Evolutionary conservation across 2,888 invertebrate genomes (phyloP).

Genomic region (Venusia cambrica): DNA sequence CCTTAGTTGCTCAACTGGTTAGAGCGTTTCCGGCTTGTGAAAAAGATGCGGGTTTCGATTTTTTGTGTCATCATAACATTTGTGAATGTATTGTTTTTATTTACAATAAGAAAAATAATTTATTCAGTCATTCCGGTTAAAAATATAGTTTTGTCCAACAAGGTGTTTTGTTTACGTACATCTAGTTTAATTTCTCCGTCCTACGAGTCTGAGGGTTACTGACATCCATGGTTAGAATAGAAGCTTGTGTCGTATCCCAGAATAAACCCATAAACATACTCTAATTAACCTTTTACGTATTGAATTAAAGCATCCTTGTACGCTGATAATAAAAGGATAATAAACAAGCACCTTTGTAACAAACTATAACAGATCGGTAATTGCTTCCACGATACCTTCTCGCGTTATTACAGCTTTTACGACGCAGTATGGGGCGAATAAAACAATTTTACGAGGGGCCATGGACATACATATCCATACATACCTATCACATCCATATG

Average conservation of each 20-base stretch:
- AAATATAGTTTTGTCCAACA: no score
- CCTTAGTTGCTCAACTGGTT: no score
- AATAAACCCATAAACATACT: slow-evolving; percentile 31
- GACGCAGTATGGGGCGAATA: slow-evolving; percentile 81
- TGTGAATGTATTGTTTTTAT: no score
- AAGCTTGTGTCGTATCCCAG: slow-evolving; percentile 13
- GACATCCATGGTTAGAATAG: no score
- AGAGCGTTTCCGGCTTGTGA: no score
- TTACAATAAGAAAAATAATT: no score
- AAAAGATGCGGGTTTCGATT: no score
- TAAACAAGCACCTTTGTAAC: slow-evolving; percentile 80
- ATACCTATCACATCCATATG: slow-evolving; percentile 34
- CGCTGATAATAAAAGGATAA: slow-evolving; percentile 80
- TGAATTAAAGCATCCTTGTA: slow-evolving; percentile 75
- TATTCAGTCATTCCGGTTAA: no score
- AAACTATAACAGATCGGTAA: slow-evolving; percentile 82
- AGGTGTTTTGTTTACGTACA: no score
- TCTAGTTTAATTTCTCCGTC: no score
- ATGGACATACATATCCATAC: slow-evolving; percentile 69
- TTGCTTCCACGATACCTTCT: slow-evolving; percentile 80
- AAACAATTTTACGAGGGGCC: slow-evolving; percentile 81
- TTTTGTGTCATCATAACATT: no score
- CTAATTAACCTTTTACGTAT: slow-evolving; percentile 43
- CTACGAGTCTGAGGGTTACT: no score
- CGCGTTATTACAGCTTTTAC: slow-evolving; percentile 81